Evolutionary conservation across 2,888 invertebrate genomes (phyloP).

Genomic region (Luperina nickerlii): DNA sequence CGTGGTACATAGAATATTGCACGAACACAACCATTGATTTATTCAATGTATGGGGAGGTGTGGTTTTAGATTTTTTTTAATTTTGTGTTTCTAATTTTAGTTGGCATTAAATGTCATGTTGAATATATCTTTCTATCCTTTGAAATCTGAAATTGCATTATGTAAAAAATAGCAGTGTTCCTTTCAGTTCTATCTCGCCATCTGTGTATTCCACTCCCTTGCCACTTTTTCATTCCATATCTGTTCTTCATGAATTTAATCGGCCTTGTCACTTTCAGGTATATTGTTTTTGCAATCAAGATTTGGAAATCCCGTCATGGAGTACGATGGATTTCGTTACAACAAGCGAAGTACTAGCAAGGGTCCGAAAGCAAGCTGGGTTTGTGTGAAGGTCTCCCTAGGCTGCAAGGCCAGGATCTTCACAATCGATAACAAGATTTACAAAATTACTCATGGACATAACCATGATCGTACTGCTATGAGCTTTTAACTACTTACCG

Average conservation of each 20-base stretch:
- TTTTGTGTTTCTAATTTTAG: neutral
- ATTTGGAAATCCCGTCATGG: conserved; percentile 49
- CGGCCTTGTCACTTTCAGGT: conserved; percentile 30
- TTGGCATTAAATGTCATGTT: conserved; percentile 1
- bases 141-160: neutral
- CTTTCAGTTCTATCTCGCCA: neutral
- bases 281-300: conserved; percentile 45
- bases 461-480: conserved; percentile 32
- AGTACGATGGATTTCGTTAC: conserved; percentile 50
- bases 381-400: conserved; percentile 42
- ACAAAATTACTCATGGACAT: conserved; percentile 26
- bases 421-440: conserved; percentile 40
- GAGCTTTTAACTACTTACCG: neutral
- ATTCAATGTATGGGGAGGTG: neutral
- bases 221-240: neutral
- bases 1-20: conserved; percentile 39
- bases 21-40: conserved; percentile 66
- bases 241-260: neutral
- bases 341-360: conserved; percentile 36
- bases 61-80: neutral
- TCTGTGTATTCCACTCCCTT: neutral
- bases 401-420: conserved; percentile 57
- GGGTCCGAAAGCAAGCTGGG: conserved; percentile 43
- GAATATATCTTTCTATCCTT: neutral
- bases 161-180: neutral